Evolutionary conservation across 1,140 invertebrate genomes (phyloP), one percentile per base, ranked within the genome.

Genomic region (Zaprionus vittiger): DNA sequence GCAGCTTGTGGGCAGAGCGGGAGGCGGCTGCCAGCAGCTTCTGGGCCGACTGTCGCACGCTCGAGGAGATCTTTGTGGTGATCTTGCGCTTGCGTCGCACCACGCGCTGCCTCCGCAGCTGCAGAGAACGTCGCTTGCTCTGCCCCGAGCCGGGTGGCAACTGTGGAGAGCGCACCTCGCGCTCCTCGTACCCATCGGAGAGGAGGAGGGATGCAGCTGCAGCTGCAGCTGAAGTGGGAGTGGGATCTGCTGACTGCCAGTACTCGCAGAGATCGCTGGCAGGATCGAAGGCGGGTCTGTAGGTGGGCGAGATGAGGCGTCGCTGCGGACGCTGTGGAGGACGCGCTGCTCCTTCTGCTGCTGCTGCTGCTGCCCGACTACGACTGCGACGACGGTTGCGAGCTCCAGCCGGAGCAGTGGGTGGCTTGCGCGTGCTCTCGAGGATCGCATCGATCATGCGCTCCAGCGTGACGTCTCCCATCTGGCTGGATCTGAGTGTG

Each of bases 381-480:
- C 54, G 54, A 28, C 54, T 56, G 14, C 54, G 22, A 56, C 54
- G 22, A 0, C 54, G 54, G 24, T 26, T 24, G 22, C 54, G 54
- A 24, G 59, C 3, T 44, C 52, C 2, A 68, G 61, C 17, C 68
- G 64, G 2, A 17, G 38, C 17, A 44, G 55, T 26, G 12, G 31
- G 44, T 34, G 67, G 11, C 73, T 81, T 91, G 15, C 80, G 84
- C 15, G 85, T 91, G 73, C 91, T 93, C 76, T 91, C 83, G 17
- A 93, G 63, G 12, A 93, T 93, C 26, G 91, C 92, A 61, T 93
- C 92, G 63, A 93, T 93, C 92, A 93, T 93, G 24, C 85, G 83
- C 65, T 92, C 92, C 57, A 93, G 65, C 12, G 91, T 92, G 22
- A 84, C 80, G 57, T 93, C 92, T n/a, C 91, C 91, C 91, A 92